Evolutionary conservation across 2,797 vertebrate species (phyloP), one percentile per base, ranked within the genome.

Genomic region (Acrocephalus scirpaceus): DNA sequence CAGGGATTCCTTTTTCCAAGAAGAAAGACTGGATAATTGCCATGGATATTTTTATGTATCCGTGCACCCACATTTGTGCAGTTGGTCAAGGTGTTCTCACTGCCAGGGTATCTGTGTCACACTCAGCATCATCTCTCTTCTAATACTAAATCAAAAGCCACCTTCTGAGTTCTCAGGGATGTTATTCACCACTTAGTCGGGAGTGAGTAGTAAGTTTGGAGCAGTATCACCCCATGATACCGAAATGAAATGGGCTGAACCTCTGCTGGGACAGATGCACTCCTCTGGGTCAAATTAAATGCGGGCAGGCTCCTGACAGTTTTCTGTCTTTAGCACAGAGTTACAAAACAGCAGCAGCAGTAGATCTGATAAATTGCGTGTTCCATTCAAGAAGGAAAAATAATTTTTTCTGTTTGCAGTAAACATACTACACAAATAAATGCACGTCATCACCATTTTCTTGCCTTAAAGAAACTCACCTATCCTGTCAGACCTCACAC

Each of bases 401-500:
- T 10, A 16, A 30, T 53, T 53, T 36, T 40, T 90, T 56, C 54
- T 34, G 13, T 79, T 91, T 86, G 42, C 56, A 79, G 21, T 71
- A 71, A 81, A 70, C 22, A 42, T 23, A 27, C 21, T 57, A 44
- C 47, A 61, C 32, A 54, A 86, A 48, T 17, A 23, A 9, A 17
- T 1, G 8, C 17, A 91, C 56, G 88, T 40, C 60, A 81, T 16
- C 13, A 22, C 30, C 19, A 34, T 60, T 78, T 88, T 21, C 83
- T 70, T 44, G 13, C n/a, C 81, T 60, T 62, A 56, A 38, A 88
- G 53, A 84, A 86, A 64, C 14, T 18, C 73, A n/a, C 73, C 71
- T 44, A 27, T 73, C 51, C 66, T 81, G 73, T 66, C 73, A 66
- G 92, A 94, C 90, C 85, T 86, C 92, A 88, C 73, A 82, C 73